These are phyloP conservation scores for Lordiphosa stackelbergi DNA, from an alignment of 1,140 invertebrate genomes.

Conservation along the genomic window DNA sequence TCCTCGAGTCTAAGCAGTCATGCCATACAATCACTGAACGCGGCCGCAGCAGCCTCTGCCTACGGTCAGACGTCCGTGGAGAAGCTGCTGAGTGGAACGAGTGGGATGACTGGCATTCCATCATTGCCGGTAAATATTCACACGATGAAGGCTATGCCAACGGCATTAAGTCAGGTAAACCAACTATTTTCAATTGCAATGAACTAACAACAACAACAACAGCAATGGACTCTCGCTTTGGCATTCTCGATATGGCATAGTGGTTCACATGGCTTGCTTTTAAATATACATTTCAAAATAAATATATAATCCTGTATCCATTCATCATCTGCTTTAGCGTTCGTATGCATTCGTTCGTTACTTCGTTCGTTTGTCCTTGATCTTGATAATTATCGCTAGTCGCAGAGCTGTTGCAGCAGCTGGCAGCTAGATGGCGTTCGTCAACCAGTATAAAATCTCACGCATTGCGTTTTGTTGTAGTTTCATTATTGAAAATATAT, in stretches of 20 bases:
- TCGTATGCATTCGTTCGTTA: conserved; percentile 14
- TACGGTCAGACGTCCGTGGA: conserved; percentile 60
- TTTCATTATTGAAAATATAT: conserved; percentile 71
- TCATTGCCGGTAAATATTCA: conserved; percentile 77
- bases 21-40: conserved; percentile 66
- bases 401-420: conserved; percentile 15
- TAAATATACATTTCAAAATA: conserved; percentile 18
- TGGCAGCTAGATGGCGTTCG: conserved; percentile 4
- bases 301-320: conserved; percentile 21
- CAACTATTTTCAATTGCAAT: conserved; percentile 75
- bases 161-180: conserved; percentile 77
- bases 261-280: conserved; percentile 15
- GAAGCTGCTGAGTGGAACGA: conserved; percentile 73
- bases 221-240: conserved; percentile 24
- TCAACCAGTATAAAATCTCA: conserved; percentile 29
- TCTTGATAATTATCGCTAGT: conserved; percentile 35
- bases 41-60: conserved; percentile 43
- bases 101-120: conserved; percentile 77
- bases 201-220: conserved; percentile 59
- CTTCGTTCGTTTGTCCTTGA: conserved; percentile 35
- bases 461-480: conserved; percentile 64
- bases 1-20: conserved; percentile 75
- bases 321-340: conserved; percentile 31
- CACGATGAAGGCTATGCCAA: conserved; percentile 77
- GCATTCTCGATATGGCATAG: conserved; percentile 5